Base-by-base conservation (phyloP, 2,113 vertebrate species). In the Lichenostomus cassidix region DNA sequence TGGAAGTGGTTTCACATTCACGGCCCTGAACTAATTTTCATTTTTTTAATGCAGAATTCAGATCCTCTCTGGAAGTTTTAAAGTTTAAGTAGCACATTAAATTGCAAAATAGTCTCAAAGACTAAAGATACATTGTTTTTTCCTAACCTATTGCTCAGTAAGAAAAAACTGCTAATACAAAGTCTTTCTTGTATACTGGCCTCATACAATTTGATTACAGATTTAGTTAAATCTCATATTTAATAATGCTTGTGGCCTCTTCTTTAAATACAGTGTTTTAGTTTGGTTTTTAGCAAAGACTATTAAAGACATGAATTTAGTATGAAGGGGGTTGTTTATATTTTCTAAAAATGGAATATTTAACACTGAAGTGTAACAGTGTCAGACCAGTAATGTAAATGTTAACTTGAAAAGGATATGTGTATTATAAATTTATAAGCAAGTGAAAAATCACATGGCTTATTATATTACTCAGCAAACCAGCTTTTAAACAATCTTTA, bases 1-100 rank as follows among this genome's bases (percentile, higher is more conserved):
- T 95, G 91, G 77, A 95, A 96, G 83, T 92, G 74, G 92, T 95
- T 97, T 96, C 62, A 0, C 10, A 14, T 84, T 92, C 58, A 64
- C 1, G 3, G 15, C 37, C 27, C 10, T 75, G 35, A 89, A 35
- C 1, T 73, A 52, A 33, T 64, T 91, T 89, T 77, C 11, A 1
- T 31, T 73, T 84, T 58, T 87, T 75, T 35, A 25, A 18, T 46
- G 39, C 7, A 41, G 41, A 89, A 81, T 49, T 64, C 50, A 25
- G 29, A 31, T 55, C 29, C 8, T 49, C 7, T 86, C n/a, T 64
- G n/a, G 5, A 11, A 64, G 39, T 87, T 46, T 44, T 29, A 44
- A 89, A 6, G 11, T 64, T 39, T 60, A 64, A 68, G 23, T 86
- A 87, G 25, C 5, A 31, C 71, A 75, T 91, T 49, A 35, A 56